Conservation (phyloP, 2,888 invertebrate genomes). For the Trissoscelio sp. region DNA sequence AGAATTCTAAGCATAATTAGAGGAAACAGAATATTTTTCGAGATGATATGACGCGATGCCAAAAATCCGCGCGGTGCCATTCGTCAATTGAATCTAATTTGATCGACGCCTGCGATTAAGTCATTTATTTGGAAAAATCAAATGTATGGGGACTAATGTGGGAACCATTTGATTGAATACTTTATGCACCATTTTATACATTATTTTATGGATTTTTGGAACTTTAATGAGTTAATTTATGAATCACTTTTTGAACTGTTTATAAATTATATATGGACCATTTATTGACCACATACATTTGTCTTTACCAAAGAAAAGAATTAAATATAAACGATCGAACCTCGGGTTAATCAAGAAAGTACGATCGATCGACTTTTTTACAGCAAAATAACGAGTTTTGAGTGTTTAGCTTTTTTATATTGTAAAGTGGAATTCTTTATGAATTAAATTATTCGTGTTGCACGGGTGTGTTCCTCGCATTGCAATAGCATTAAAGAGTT, state of each 20-base stretch:
- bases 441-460: conserved; percentile 66
- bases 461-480: conserved; percentile 68
- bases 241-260: too few species aligned
- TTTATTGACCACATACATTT: background rate
- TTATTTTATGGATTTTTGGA: too few species aligned
- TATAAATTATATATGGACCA: too few species aligned
- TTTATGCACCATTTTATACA: too few species aligned
- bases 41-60: background rate
- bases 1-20: background rate
- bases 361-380: conserved; percentile 46
- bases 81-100: conserved; percentile 6
- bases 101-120: background rate
- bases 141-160: background rate
- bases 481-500: conserved; percentile 51
- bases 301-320: background rate
- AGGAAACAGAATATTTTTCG: background rate
- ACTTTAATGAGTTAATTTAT: too few species aligned
- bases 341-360: background rate
- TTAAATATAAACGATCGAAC: background rate
- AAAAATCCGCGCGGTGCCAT: conserved; percentile 4
- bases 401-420: conserved; percentile 68
- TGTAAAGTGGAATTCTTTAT: conserved; percentile 65
- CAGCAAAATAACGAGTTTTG: conserved; percentile 52
- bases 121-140: background rate
- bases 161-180: background rate